A percentile compares a stretch with the other conserved stretches of the same genome.
Conservation (phyloP, 2,797 vertebrate genomes). For the Hypotaenidia okinawae region DNA sequence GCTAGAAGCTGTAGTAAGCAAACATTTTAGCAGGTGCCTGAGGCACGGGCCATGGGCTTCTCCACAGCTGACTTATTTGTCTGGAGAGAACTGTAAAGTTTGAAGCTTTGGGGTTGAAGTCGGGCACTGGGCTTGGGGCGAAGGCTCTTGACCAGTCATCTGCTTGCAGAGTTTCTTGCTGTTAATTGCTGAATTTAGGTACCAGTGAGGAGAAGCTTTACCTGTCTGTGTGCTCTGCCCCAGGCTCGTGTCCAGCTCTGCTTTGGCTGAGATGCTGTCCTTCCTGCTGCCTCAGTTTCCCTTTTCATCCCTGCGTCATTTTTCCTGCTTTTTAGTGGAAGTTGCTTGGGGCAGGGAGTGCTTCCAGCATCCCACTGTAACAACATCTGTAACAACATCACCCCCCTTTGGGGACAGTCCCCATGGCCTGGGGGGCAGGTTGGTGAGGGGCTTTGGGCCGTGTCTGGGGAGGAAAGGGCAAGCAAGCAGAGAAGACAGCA, state of each 20-base stretch:
- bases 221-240: fast-evolving
- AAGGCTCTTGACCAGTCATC: background rate
- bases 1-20: background rate
- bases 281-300: conserved; percentile 18
- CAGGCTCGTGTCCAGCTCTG: background rate
- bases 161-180: background rate
- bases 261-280: fast-evolving
- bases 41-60: background rate
- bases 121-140: background rate
- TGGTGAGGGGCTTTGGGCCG: background rate
- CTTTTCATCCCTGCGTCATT: background rate
- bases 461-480: background rate
- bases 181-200: background rate
- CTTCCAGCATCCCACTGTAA: fast-evolving
- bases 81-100: background rate
- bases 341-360: background rate
- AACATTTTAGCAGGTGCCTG: background rate
- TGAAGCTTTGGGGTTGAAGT: background rate
- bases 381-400: fast-evolving
- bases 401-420: background rate
- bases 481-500: background rate
- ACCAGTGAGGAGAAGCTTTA: background rate
- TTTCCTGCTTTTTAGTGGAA: background rate
- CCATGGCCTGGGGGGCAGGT: background rate
- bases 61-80: background rate